phyloP scores from a whole-genome alignment of 2,113 vertebrate genomes.

The Promerops cafer region DNA sequence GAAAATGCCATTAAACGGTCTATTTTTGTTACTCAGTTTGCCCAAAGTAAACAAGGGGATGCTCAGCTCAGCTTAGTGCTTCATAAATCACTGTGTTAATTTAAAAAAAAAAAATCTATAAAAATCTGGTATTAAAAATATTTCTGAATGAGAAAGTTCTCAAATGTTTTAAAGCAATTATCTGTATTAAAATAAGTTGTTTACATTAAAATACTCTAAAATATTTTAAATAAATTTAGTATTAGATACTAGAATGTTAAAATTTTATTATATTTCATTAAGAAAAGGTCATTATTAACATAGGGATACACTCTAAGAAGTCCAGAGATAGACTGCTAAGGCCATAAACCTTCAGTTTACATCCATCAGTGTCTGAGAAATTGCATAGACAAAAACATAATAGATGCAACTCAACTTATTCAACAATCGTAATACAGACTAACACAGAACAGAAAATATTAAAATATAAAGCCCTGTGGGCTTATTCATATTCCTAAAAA shows the following conservation, averaged over 20 bases:
- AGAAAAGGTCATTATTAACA: neutral
- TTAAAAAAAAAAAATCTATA: neutral
- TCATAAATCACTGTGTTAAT: neutral
- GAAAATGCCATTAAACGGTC: neutral
- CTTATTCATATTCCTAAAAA: neutral
- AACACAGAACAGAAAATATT: neutral
- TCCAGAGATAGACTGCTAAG: neutral
- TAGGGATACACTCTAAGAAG: neutral
- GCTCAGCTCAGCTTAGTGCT: neutral
- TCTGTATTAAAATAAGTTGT: neutral
- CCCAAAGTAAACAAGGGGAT: neutral
- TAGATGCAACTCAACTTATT: neutral
- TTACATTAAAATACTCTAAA: neutral
- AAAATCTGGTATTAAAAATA: neutral
- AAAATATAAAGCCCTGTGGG: neutral
- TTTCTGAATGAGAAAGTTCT: neutral
- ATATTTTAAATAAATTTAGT: neutral
- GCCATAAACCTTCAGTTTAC: neutral
- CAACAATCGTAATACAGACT: neutral
- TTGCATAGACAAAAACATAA: neutral
- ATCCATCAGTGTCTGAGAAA: neutral
- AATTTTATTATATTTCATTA: neutral
- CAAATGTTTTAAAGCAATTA: neutral
- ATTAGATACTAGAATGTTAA: neutral
- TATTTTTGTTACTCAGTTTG: neutral